These are phyloP conservation scores for Itoplectis maculator DNA, from an alignment of 2,888 invertebrate genomes.

Conservation along the genomic window DNA sequence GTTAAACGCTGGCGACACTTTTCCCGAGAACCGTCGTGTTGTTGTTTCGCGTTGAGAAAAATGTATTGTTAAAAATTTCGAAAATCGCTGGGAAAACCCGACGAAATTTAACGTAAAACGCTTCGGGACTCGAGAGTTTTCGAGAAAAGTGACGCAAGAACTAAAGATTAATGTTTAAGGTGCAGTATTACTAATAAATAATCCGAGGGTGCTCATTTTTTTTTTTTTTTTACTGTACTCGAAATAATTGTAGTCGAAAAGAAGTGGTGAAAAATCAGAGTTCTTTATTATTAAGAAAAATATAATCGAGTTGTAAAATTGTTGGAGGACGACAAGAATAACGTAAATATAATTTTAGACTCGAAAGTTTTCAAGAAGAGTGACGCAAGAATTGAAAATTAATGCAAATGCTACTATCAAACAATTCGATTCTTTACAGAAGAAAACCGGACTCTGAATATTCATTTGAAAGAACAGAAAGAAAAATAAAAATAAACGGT, in stretches of 20 bases:
- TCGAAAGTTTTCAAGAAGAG: no score
- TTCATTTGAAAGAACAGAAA: background rate
- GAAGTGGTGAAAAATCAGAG: no score
- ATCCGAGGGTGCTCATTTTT: no score
- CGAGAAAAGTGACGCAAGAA: conserved; percentile 17
- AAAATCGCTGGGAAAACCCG: no score
- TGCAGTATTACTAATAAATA: background rate
- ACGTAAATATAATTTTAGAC: no score
- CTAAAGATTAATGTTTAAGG: conserved; percentile 5
- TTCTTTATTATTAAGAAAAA: no score
- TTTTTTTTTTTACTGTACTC: no score
- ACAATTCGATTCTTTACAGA: background rate
- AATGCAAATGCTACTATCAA: no score
- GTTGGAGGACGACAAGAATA: no score
- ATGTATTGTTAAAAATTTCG: background rate
- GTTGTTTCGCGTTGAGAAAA: background rate
- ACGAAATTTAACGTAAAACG: background rate
- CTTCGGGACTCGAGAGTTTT: background rate
- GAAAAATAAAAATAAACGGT: conserved; percentile 11
- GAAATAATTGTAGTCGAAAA: no score
- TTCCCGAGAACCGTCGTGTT: conserved; percentile 11
- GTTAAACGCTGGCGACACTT: conserved; percentile 1
- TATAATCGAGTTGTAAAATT: no score
- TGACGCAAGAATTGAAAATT: no score
- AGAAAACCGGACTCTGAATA: background rate